A percentile compares a stretch with the other conserved stretches of the same genome.
Evolutionary conservation across 2,888 invertebrate genomes (phyloP).

Genomic region (Eupsilia transversa): DNA sequence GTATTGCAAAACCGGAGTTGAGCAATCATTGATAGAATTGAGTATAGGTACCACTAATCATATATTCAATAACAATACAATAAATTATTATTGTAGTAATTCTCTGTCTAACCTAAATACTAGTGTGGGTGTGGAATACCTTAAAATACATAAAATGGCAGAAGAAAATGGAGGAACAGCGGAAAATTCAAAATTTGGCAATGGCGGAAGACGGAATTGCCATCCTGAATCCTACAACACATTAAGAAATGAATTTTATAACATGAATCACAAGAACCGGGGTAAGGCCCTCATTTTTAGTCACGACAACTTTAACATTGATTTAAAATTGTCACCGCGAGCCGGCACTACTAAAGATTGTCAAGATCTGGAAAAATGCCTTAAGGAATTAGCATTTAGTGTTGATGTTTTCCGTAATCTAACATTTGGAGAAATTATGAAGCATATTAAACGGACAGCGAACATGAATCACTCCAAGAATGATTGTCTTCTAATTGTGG

Average conservation of each 20-base stretch:
- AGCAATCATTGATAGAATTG: neutral
- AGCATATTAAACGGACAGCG: constrained; percentile 92
- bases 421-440: constrained; percentile 92
- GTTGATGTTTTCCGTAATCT: constrained; percentile 93
- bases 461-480: constrained; percentile 94
- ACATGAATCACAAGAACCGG: constrained; percentile 95
- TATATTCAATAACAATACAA: neutral
- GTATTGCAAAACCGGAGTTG: neutral
- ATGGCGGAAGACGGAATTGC: neutral
- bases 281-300: constrained; percentile 97
- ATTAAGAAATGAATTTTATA: constrained; percentile 91
- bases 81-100: neutral
- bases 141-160: constrained; percentile 31
- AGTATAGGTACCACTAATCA: neutral
- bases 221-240: neutral
- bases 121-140: constrained; percentile 9
- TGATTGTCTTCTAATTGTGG: constrained; percentile 96
- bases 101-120: neutral
- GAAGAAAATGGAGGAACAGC: constrained; percentile 8
- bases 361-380: constrained; percentile 92
- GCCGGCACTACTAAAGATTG: constrained; percentile 96
- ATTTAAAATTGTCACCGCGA: constrained; percentile 90
- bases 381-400: constrained; percentile 93
- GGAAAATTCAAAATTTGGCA: constrained; percentile 4
- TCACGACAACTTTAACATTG: constrained; percentile 94